Evolutionary conservation across 2,888 invertebrate genomes (phyloP), one percentile per base, ranked within the genome.

Genomic region (Drosophila ezoana): DNA sequence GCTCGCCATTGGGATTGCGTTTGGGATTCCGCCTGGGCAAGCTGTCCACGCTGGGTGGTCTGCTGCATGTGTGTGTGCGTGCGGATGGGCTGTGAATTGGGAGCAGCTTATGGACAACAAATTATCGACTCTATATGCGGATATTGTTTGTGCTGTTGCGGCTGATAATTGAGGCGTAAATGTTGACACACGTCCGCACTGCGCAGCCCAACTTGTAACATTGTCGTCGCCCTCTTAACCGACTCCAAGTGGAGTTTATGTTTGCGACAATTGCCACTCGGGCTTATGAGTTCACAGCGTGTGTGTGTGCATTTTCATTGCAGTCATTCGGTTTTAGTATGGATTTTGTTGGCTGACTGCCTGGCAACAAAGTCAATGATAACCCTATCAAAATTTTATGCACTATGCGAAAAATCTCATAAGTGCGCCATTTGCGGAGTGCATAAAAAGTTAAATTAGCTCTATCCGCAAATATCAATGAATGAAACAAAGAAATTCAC

Each of bases 101-200:
- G 47, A 70, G 45, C 75, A 79, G 67, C 79, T 78, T 84, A 84
- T 86, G 84, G 62, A 51, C 77, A 72, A 44, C 82, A 82, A 88
- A 82, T 82, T 88, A 88, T 82, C 88, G 68, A 54, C 65, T 79
- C 72, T 48, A 49, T 52, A 43, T 76, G 52, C n/a, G 61, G 16
- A 35, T 28, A 14, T 18, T 72, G 59, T 70, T 70, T 70, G 60
- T 56, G 49, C 38, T 51, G 44, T 32, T 61, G 54, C 53, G 38
- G 68, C 78, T 76, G 87, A 87, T 84, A 84, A 84, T 84, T 84
- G 83, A 89, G 83, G 63, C 83, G 79, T 89, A 89, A 84, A 84
- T 89, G 85, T 84, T 65, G 85, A 63, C 89, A 87, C 87, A 89
- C 83, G 89, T 83, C 75, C 75, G 67, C 18, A 40, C 38, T 28